Percentiles rank a stretch among this genome's conserved stretches.
Conservation (phyloP, 2,113 vertebrate species). For the human region DNA sequence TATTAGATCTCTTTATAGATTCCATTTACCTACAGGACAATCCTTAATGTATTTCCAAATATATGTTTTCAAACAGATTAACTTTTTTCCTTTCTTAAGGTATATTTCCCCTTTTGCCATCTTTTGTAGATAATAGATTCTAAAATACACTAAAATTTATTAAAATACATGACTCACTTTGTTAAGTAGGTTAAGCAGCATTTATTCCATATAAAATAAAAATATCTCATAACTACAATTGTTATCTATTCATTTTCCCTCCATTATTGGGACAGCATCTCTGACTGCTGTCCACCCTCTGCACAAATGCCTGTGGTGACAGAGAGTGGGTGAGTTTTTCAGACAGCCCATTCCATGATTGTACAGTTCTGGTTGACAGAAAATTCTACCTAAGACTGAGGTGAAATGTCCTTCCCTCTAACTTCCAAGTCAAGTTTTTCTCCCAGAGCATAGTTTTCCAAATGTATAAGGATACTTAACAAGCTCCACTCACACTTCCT, state of each 20-base stretch:
- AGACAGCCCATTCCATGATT: background rate
- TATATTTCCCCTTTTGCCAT: background rate
- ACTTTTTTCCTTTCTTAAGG: background rate
- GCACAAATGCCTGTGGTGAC: background rate
- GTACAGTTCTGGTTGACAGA: background rate
- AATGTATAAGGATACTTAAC: background rate
- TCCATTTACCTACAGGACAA: background rate
- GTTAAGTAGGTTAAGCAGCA: background rate
- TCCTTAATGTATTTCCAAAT: conserved; percentile 41
- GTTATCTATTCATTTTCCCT: background rate
- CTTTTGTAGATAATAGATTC: conserved; percentile 43
- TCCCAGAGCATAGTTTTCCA: background rate
- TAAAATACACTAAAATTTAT: conserved; percentile 7
- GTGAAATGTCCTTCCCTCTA: background rate
- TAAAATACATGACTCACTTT: conserved; percentile 1
- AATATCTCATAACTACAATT: background rate
- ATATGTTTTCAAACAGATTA: background rate
- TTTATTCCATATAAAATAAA: conserved; percentile 1
- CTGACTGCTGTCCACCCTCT: background rate
- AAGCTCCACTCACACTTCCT: background rate
- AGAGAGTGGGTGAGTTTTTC: background rate
- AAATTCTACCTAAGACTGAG: background rate
- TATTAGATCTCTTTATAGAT: conserved; percentile 19
- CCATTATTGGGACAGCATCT: background rate
- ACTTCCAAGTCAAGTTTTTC: background rate